Evolutionary conservation across 53 echinoderm and acorn worm genomes (phyloP).

Genomic region (Echinarachnius parma): DNA sequence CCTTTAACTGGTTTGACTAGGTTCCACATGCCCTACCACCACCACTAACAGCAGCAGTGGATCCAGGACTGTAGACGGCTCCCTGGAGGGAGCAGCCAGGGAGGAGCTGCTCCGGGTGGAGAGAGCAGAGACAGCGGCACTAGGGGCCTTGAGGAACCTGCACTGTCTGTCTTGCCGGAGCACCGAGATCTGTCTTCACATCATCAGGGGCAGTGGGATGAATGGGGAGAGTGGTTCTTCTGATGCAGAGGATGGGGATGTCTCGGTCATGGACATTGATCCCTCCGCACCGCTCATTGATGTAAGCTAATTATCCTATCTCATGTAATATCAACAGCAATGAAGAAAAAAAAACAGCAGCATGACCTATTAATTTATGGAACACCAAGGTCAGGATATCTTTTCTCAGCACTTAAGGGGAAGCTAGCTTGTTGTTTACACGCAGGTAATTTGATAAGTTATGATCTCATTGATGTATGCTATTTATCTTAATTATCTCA

Average conservation of each 20-base stretch:
- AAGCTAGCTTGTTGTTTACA: no score
- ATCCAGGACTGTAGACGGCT: no score
- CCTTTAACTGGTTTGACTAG: no score
- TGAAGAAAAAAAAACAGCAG: no score
- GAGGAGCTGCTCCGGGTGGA: constrained; percentile 23
- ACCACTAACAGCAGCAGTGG: constrained; percentile 4
- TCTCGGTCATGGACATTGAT: constrained; percentile 77
- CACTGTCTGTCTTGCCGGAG: constrained; percentile 23
- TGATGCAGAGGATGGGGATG: constrained; percentile 40
- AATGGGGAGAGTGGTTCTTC: background rate
- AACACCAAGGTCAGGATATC: no score
- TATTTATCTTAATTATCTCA: no score
- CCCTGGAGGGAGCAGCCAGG: constrained; percentile 13
- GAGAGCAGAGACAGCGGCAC: constrained; percentile 12
- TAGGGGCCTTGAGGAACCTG: constrained; percentile 20
- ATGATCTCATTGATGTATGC: no score
- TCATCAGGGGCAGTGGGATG: constrained; percentile 14
- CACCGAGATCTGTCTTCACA: background rate
- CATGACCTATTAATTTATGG: no score
- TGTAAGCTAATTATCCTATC: no score
- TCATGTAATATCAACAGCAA: no score
- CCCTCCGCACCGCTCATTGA: constrained; percentile 93
- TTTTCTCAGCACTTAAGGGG: no score
- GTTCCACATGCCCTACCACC: constrained; percentile 34
- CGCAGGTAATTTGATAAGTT: no score